Evolutionary conservation across 2,797 vertebrate genomes (phyloP).

Genomic region (Mormyrus proboscirostris): DNA sequence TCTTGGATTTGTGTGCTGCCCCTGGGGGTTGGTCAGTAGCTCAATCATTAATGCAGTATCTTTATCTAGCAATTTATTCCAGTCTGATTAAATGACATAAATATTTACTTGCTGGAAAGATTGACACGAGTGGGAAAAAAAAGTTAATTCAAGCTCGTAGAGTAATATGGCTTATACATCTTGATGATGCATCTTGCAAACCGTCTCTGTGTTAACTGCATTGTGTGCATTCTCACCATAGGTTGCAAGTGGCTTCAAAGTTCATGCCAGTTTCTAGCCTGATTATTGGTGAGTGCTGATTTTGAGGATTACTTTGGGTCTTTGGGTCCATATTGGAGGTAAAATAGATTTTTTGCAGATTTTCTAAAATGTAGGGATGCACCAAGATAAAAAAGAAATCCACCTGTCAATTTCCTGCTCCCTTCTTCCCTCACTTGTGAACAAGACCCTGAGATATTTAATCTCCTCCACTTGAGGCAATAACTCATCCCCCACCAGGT

Average conservation of each 20-base stretch:
- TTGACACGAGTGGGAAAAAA: background rate
- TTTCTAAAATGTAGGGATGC: background rate
- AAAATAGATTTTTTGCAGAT: background rate
- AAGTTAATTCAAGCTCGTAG: background rate
- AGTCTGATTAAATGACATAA: background rate
- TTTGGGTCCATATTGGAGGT: background rate
- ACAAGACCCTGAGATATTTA: background rate
- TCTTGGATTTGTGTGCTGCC: constrained; percentile 89
- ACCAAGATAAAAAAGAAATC: background rate
- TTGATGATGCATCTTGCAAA: background rate
- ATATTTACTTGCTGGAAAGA: background rate
- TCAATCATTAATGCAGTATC: background rate
- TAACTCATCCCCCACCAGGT: background rate
- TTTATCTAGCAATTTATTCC: background rate
- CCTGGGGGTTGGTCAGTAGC: constrained; percentile 84
- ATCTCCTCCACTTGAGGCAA: background rate
- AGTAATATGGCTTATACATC: background rate
- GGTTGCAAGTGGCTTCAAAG: constrained; percentile 92
- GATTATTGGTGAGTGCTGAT: constrained; percentile 76
- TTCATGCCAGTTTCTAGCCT: constrained; percentile 97
- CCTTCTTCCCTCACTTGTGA: background rate
- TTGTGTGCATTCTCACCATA: constrained; percentile 36
- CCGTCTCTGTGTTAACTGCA: background rate
- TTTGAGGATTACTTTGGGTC: background rate
- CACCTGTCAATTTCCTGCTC: background rate